Evolutionary conservation across 2,888 invertebrate genomes (phyloP).

Genomic region (Tetrapedia diversipes): DNA sequence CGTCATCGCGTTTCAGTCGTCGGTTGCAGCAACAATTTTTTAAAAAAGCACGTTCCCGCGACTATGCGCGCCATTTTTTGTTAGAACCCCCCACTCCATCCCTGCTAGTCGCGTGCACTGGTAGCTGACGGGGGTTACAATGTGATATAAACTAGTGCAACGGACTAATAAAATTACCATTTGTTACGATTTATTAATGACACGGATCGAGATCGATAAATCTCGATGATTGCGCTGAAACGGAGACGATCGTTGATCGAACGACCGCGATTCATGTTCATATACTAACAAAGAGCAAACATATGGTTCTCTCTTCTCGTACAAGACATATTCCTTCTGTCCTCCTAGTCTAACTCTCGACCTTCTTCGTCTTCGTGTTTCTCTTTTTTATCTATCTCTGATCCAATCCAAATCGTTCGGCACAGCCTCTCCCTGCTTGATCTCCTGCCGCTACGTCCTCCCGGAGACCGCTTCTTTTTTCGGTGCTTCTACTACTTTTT

Average conservation of each 20-base stretch:
- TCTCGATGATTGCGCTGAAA: constrained; percentile 39
- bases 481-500: constrained; percentile 70
- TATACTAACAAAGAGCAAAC: neutral
- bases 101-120: neutral
- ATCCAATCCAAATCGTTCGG: neutral
- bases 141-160: constrained; percentile 45
- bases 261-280: neutral
- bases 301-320: neutral
- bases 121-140: constrained; percentile 17
- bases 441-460: constrained; percentile 44
- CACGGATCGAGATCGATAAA: constrained; percentile 33
- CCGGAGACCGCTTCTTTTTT: constrained; percentile 43
- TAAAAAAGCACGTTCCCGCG: neutral
- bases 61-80: neutral
- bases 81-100: neutral
- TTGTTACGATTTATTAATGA: constrained; percentile 54
- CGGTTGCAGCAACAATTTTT: constrained; percentile 22
- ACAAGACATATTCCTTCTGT: constrained; percentile 1
- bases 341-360: neutral
- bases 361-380: neutral
- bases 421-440: constrained; percentile 41
- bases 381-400: neutral
- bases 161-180: constrained; percentile 31
- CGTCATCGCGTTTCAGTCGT: constrained; percentile 32
- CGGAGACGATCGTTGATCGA: constrained; percentile 11